phyloP scores from a whole-genome alignment of 2,797 vertebrate species.

The Threskiornis aethiopicus region DNA sequence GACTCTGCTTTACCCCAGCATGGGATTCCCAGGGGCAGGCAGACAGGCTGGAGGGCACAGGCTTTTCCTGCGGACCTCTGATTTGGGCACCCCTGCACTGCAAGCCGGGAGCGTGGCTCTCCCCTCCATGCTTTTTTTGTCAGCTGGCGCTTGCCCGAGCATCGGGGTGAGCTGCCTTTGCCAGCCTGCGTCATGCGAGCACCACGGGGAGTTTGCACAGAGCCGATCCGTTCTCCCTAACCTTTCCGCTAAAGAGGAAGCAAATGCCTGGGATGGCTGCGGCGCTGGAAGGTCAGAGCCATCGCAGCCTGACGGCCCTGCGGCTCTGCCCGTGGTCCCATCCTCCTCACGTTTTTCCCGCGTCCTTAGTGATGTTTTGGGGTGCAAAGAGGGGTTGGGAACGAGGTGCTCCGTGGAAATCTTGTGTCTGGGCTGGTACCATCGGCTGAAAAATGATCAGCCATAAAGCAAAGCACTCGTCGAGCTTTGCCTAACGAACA shows the following conservation, averaged over 20 bases:
- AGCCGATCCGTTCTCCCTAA: not conserved
- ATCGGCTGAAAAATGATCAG: not conserved
- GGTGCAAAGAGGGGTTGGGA: not conserved
- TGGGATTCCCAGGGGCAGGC: not conserved
- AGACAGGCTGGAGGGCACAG: accelerated
- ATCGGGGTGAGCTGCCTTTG: not conserved
- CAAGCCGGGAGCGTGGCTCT: not conserved
- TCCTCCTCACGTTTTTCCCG: not conserved
- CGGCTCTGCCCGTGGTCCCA: accelerated
- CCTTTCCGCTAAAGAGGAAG: conserved; percentile 34
- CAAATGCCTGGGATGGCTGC: conserved; percentile 12
- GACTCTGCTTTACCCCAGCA: not conserved
- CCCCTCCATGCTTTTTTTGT: not conserved
- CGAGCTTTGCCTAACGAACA: not conserved
- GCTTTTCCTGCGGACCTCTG: not conserved
- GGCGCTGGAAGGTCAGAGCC: not conserved
- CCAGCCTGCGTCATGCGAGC: not conserved
- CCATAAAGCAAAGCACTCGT: accelerated
- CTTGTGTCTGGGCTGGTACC: not conserved
- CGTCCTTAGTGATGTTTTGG: not conserved
- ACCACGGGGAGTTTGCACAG: not conserved
- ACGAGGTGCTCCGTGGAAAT: not conserved
- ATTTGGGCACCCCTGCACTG: not conserved
- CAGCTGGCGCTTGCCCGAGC: accelerated
- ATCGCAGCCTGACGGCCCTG: accelerated